Evolutionary conservation across 2,113 vertebrate species (phyloP), one percentile per base, ranked within the genome.

Genomic region (Dromas ardeola): DNA sequence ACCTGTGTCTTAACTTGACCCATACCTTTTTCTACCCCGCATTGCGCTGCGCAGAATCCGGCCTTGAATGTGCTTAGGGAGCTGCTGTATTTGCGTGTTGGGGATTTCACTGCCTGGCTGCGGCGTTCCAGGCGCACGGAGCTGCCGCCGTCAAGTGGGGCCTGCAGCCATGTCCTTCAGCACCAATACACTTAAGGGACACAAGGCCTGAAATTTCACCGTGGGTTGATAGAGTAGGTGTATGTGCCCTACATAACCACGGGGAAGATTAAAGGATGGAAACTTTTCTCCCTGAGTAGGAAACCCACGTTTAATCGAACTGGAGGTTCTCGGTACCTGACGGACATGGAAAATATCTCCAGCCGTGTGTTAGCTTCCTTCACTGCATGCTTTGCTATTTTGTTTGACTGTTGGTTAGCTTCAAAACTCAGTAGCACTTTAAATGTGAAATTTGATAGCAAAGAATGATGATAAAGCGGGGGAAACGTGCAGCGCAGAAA

Each of bases 21-120:
- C 0, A 0, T n/a, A 11, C 53, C 49, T 40, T 43, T 62, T 63
- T 17, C 62, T 58, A 1, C 29, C 36, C 34, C 2, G 2, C 0
- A 0, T 58, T 16, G 27, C 47, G 47, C 45, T 38, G 67, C 16
- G 2, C 58, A 22, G 52, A 40, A 20, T 15, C 19, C 7, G 15
- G 21, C 32, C 43, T 29, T 13, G 40, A 5, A 2, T 14, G 8
- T 11, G 25, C 30, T 17, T 2, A 26, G 49, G 43, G 61, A 55
- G 45, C 73, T 77, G 65, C 67, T 56, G 47, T 15, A 2, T 6
- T 11, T 52, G 19, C 10, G 1, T 6, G 7, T 18, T 17, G 18
- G 19, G 6, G 15, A 2, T 36, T 34, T 30, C 69, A 1, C 15
- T 23, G 19, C 15, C 40, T n/a, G 45, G 11, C 38, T 65, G 55